phyloP scores from a whole-genome alignment of 2,797 vertebrate species.

The Tachyglossus aculeatus region DNA sequence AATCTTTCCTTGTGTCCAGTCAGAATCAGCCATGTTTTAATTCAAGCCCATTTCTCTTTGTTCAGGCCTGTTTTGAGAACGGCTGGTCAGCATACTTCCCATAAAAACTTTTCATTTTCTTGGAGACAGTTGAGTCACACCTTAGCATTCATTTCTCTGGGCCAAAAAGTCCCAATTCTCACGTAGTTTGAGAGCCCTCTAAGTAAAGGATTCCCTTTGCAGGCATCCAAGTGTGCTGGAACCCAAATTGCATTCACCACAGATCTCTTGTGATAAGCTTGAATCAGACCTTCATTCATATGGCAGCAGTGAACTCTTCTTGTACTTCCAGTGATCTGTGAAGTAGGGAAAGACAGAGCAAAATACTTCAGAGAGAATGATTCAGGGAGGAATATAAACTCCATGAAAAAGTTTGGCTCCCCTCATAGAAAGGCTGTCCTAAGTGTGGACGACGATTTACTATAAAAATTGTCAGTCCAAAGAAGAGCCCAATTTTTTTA shows the following conservation, averaged over 20 bases:
- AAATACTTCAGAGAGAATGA: background rate
- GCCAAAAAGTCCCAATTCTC: no score
- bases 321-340: background rate
- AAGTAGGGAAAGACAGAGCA: background rate
- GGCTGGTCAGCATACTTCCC: no score
- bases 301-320: background rate
- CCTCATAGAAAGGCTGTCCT: background rate
- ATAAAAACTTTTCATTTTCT: no score
- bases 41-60: no score
- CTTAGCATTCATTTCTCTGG: no score
- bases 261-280: background rate
- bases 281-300: conserved; percentile 1
- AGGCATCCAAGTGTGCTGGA: background rate
- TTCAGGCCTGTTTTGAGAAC: no score
- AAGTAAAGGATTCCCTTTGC: background rate
- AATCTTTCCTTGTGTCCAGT: no score
- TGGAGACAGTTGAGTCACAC: no score
- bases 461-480: background rate
- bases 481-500: background rate
- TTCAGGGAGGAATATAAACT: background rate
- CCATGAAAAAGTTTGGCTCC: background rate
- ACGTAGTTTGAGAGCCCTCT: background rate
- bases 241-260: background rate
- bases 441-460: background rate
- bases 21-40: no score